These are phyloP conservation scores for Centropus bengalensis DNA, from an alignment of 2,113 vertebrate species.

Conservation along the genomic window DNA sequence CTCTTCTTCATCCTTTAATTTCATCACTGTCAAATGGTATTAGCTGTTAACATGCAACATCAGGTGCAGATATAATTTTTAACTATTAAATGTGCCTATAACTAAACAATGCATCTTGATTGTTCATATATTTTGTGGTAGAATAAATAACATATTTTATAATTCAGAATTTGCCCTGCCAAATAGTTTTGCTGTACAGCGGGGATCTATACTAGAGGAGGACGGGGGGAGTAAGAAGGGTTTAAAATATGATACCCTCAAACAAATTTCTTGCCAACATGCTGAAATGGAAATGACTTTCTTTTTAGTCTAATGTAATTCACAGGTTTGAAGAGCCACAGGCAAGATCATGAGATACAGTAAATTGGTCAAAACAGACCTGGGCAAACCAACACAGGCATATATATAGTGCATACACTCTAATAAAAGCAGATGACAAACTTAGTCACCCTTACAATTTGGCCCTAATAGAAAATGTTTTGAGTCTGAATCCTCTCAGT, in stretches of 20 bases:
- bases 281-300: slow-evolving; percentile 67
- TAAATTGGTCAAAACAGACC: slow-evolving; percentile 71
- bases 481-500: not conserved
- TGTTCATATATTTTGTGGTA: slow-evolving; percentile 67
- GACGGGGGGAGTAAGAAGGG: not conserved
- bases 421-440: slow-evolving; percentile 57
- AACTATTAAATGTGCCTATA: slow-evolving; percentile 79
- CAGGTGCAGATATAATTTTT: slow-evolving; percentile 84
- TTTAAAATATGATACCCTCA: slow-evolving; percentile 52
- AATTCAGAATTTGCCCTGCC: slow-evolving; percentile 51
- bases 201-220: not conserved
- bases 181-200: slow-evolving; percentile 43
- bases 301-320: slow-evolving; percentile 69
- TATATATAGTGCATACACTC: not conserved
- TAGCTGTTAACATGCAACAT: slow-evolving; percentile 84
- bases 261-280: slow-evolving; percentile 40
- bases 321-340: slow-evolving; percentile 55
- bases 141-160: slow-evolving; percentile 68
- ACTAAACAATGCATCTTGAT: slow-evolving; percentile 80
- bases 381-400: slow-evolving; percentile 38
- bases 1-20: slow-evolving; percentile 86
- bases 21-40: slow-evolving; percentile 83
- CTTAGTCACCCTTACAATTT: slow-evolving; percentile 21
- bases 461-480: slow-evolving; percentile 31
- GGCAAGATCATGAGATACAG: slow-evolving; percentile 52